Evolutionary conservation across 2,113 vertebrate genomes (phyloP), one percentile per base, ranked within the genome.

Genomic region (Malurus alboscapulatus): DNA sequence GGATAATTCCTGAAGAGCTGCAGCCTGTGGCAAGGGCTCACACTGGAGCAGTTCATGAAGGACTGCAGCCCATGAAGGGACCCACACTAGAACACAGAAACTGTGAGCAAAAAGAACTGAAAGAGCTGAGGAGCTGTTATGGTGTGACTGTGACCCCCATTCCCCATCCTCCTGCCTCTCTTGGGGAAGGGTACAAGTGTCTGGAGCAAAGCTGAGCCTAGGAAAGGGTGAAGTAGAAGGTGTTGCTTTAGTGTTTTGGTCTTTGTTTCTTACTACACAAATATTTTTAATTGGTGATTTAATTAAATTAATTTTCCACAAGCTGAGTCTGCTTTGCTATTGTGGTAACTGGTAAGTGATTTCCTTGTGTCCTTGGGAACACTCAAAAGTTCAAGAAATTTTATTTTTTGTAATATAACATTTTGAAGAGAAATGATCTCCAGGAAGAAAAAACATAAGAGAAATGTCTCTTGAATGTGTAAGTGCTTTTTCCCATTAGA

Each of bases 121-220:
- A 45, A 21, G 65, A 74, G 15, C 21, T 42, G 18, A 76, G 13
- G 40, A 65, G 18, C 10, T 54, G 6, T 55, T 34, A 38, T 0
- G 13, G 40, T 27, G 13, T 67, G 44, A 82, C 57, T 4, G 0
- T 14, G 26, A 62, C 1, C 3, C 18, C 17, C 13, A 12, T 29
- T 51, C 3, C 21, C 44, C 16, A 79, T 1, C 3, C 9, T 4
- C 6, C 29, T 38, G 29, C 1, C 12, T 17, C 3, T 8, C 67
- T 0, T 8, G 2, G 30, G 45, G 16, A 90, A 47, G 6, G 22
- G 13, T 1, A 48, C 22, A 83, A 44, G 38, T 40, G 36, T 17
- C 19, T 40, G 61, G 5, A 73, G 62, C n/a, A 68, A 79, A 76
- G 54, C 4, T 55, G 30, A 76, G 22, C 19, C 45, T 69, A 30